Base-by-base conservation (phyloP, 2,113 vertebrate genomes). In the Myodes glareolus region DNA sequence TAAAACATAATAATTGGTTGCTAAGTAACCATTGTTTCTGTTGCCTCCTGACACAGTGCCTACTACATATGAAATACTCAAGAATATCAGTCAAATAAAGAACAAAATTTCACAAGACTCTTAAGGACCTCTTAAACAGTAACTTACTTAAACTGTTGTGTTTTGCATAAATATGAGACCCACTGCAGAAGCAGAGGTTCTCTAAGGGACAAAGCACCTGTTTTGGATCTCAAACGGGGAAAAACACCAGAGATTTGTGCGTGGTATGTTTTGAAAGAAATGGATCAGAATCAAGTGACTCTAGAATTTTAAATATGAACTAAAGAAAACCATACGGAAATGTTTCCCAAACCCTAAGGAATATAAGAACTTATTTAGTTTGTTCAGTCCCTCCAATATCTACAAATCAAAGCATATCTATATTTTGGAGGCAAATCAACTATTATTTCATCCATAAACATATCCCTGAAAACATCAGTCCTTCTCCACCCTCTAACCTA, bases 41-140 rank as follows among this genome's bases (percentile, higher is more conserved):
- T 21, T 76, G 76, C 82, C 85, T 92, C 82, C 88, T 70, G 52
- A 76, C 47, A 73, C 7, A 47, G 11, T 11, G 23, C 17, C 42
- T 68, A 10, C 84, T 90, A 87, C 14, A 78, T 0, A 93, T 29
- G 17, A 90, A 82, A 31, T 36, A 67, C 68, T 67, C 55, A 63
- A 39, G 36, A 94, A 95, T 36, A 88, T 1, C 84, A 47, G 39
- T 68, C 72, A 95, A 82, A 45, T 80, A 39, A 88, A 86, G 33
- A 78, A 29, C 85, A 92, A 85, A 92, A 70, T 58, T 92, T 76
- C 95, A 91, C 86, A 95, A 89, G 76, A 91, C 39, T 77, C 27
- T 58, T 63, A 81, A 76, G 58, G 27, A 77, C 27, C 5, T 25
- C 65, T 67, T 39, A 90, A 92, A 67, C 6, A 77, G n/a, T 47